Evolutionary conservation across 2,797 vertebrate species (phyloP), one percentile per base, ranked within the genome.

Genomic region (Anomalospiza imberbis): DNA sequence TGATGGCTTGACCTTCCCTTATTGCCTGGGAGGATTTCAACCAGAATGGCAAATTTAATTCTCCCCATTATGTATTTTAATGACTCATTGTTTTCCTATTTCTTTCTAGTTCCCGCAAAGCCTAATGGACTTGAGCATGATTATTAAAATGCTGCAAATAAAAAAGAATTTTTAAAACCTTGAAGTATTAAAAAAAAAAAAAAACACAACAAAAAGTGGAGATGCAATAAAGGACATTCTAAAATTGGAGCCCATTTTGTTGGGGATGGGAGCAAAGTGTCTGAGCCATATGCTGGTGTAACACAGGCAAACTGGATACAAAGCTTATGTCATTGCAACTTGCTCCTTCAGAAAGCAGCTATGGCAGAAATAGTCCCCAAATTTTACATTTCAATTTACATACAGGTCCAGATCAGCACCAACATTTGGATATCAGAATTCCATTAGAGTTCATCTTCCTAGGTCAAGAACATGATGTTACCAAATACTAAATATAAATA

Each of bases 161-260:
- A 34, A 36, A 80, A 38, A 12, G 9, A 42, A 26, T 22, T 13
- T 42, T 62, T 62, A 16, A 15, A 53, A 24, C 29, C 48, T 45
- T 28, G 1, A 25, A 47, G 17, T 26, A n/a, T 20, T 51, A 28
- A 16, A 22, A 24, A 19, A 53, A 53, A 28, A 47, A 65, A 72
- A 78, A 40, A 40, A 40, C 7, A 10, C 38, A 85, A 3, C 19
- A 80, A 62, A 32, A 31, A 71, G 26, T 22, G 42, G 31, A 55
- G 26, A 86, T 48, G 48, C 26, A 92, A 73, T 34, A 84, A 91
- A 88, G 32, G 55, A 36, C 40, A 40, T 63, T 73, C 93, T 95
- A 91, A 95, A 97, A 88, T 81, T 85, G 84, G 58, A 96, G 93
- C 40, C 50, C 32, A 4, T 74, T 93, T 82, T 89, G 86, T 38